Base-by-base conservation (phyloP, 2,888 invertebrate species). In the Eurytoma californica region DNA sequence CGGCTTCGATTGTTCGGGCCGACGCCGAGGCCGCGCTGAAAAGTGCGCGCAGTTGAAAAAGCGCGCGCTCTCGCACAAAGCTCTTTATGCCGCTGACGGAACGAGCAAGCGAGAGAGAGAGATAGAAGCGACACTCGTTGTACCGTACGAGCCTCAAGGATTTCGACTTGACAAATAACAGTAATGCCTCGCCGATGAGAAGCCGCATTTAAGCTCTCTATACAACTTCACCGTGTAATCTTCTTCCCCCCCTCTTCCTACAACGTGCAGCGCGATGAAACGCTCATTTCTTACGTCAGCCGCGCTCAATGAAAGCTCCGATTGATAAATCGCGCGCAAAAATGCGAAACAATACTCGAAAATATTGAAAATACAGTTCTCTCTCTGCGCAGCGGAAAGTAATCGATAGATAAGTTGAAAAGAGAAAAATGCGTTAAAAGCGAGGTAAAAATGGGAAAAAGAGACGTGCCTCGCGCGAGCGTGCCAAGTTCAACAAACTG, bases 151-250 rank as follows among this genome's bases (percentile, higher is more conserved):
- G 63, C 49, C 20, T 78, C 72, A 61, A 72, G 78, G 73, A 63
- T 73, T 68, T 73, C 55, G 58, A 72, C 69, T 74, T 65, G 74
- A 79, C 70, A 74, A 79, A 79, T 65, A 79, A 74, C 79, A 70
- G 79, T 79, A 69, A 79, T 69, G 58, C 51, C 57, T 68, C 57
- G 74, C 74, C 58, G 74, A 66, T 73, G 73, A 53, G 39, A 47
- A 73, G 66, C 28, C 67, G 14, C 53, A 73, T 73, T 72, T 63
- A 72, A 9, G 49, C 7, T 24, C 66, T 16, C 24, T 24, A 9
- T 55, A 13, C 51, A 58, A 30, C 58, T 67, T 74, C 66, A 51
- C 67, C 55, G 30, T 39, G 39, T 39, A 39, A 39, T 39, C 39
- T 39, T 39, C 39, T 39, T 39, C 39, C 39, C 7, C 39, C 9